Evolutionary conservation across 2,888 invertebrate genomes (phyloP).

Genomic region (Drosophila hamatofila): DNA sequence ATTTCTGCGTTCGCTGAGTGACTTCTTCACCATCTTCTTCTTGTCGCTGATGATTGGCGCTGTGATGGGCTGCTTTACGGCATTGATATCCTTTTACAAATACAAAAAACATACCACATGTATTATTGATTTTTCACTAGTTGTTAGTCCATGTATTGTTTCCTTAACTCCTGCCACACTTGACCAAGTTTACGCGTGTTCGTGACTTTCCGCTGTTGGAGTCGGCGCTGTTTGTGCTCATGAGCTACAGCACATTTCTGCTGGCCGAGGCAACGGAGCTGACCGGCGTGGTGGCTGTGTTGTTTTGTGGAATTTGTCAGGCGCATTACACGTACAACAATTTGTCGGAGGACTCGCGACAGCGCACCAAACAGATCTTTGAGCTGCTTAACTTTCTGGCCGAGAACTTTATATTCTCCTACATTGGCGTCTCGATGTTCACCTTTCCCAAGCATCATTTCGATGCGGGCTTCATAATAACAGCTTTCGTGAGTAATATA

Average conservation of each 20-base stretch:
- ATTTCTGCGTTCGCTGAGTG: conserved; percentile 94
- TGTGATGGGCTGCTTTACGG: conserved; percentile 96
- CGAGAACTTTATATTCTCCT: conserved; percentile 99
- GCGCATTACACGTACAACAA: conserved; percentile 99
- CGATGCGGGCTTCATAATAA: conserved; percentile 95
- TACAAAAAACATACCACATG: too few relatives aligned
- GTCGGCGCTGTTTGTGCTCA: conserved; percentile 97
- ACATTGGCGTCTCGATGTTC: conserved; percentile 99
- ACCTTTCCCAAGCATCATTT: conserved; percentile 98
- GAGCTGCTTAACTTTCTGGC: conserved; percentile 97
- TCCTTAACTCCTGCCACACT: conserved; percentile 86
- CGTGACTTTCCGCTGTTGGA: conserved; percentile 97
- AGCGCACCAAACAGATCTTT: conserved; percentile 95
- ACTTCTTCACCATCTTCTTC: conserved; percentile 96
- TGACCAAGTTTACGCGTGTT: conserved; percentile 97
- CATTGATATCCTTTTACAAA: conserved; percentile 93
- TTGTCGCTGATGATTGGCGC: conserved; percentile 96
- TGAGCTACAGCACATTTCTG: conserved; percentile 99
- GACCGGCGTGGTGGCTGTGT: conserved; percentile 98
- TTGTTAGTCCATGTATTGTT: conserved; percentile 16
- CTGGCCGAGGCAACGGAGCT: conserved; percentile 98
- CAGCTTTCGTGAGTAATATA: conserved; percentile 91
- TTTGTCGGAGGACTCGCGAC: conserved; percentile 93
- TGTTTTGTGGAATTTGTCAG: conserved; percentile 99
- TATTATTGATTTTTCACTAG: neutral